Evolutionary conservation across 2,888 invertebrate genomes (phyloP).

Genomic region (Leucoptera coffeella): DNA sequence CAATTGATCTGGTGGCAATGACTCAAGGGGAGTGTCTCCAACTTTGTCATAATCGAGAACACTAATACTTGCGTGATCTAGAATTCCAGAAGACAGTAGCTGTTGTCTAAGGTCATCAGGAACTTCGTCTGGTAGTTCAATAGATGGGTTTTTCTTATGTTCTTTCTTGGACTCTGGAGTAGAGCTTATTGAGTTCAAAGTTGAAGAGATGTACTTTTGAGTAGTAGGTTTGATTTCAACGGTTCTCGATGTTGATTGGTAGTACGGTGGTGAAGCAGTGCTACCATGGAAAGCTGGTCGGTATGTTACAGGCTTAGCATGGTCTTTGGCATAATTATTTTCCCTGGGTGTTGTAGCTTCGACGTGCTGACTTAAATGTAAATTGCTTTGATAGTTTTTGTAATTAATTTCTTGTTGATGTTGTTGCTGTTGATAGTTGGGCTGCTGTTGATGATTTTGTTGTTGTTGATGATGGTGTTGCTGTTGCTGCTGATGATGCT

Average conservation of each 20-base stretch:
- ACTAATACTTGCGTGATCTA: slow-evolving; percentile 83
- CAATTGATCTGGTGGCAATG: slow-evolving; percentile 76
- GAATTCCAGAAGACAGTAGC: slow-evolving; percentile 75
- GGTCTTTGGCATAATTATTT: slow-evolving; percentile 27
- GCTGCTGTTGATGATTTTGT: slow-evolving; percentile 6
- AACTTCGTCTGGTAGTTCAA: slow-evolving; percentile 77
- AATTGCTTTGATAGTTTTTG: slow-evolving; percentile 12
- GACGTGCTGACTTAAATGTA: slow-evolving; percentile 24
- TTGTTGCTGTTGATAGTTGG: background rate
- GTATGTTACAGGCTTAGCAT: too few species aligned
- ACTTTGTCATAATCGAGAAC: slow-evolving; percentile 84
- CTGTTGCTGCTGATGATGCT: slow-evolving; percentile 16
- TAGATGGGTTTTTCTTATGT: slow-evolving; percentile 46
- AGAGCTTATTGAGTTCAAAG: slow-evolving; percentile 36
- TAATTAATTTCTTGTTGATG: slow-evolving; percentile 10
- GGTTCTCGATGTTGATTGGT: slow-evolving; percentile 34
- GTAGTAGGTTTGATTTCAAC: slow-evolving; percentile 45
- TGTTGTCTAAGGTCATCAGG: slow-evolving; percentile 82
- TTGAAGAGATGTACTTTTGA: slow-evolving; percentile 40
- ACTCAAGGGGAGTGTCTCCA: slow-evolving; percentile 77
- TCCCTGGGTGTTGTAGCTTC: slow-evolving; percentile 31
- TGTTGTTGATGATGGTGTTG: slow-evolving; percentile 15
- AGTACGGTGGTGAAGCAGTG: slow-evolving; percentile 24
- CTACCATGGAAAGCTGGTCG: slow-evolving; percentile 21
- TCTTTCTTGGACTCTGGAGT: slow-evolving; percentile 36